These are phyloP conservation scores for Apamea monoglypha DNA, from an alignment of 2,888 invertebrate species.

Conservation along the genomic window DNA sequence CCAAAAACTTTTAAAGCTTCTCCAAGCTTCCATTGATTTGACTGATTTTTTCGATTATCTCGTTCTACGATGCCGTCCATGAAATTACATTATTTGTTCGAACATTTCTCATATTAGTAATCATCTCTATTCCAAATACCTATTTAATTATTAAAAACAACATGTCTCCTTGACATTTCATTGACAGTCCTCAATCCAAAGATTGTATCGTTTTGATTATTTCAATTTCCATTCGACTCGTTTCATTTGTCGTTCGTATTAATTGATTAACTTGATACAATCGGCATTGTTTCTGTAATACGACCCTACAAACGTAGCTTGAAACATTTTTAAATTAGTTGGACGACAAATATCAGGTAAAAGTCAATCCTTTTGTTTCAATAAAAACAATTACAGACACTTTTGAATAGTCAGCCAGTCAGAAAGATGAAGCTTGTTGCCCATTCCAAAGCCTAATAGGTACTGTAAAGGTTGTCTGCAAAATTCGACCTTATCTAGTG, in stretches of 20 bases:
- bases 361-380: not conserved
- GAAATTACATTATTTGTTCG: too few relatives aligned
- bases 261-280: slow-evolving; percentile 52
- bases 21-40: too few relatives aligned
- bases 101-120: not conserved
- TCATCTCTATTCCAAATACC: not conserved
- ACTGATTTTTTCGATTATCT: too few relatives aligned
- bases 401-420: not conserved
- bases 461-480: too few relatives aligned
- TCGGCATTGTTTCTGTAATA: slow-evolving; percentile 17
- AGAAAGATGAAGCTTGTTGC: not conserved
- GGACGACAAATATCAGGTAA: not conserved
- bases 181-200: slow-evolving; percentile 26
- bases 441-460: not conserved
- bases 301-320: not conserved
- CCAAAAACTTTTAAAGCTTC: too few relatives aligned
- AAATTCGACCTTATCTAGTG: too few relatives aligned
- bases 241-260: slow-evolving; percentile 30
- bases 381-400: not conserved
- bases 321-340: not conserved
- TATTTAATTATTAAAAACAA: not conserved
- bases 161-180: not conserved
- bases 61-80: too few relatives aligned
- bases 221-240: slow-evolving; percentile 37
- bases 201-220: slow-evolving; percentile 38